A percentile compares a stretch with the other conserved stretches of the same genome.
Conservation (phyloP, 2,113 vertebrate species). For the Epinephelus lanceolatus region DNA sequence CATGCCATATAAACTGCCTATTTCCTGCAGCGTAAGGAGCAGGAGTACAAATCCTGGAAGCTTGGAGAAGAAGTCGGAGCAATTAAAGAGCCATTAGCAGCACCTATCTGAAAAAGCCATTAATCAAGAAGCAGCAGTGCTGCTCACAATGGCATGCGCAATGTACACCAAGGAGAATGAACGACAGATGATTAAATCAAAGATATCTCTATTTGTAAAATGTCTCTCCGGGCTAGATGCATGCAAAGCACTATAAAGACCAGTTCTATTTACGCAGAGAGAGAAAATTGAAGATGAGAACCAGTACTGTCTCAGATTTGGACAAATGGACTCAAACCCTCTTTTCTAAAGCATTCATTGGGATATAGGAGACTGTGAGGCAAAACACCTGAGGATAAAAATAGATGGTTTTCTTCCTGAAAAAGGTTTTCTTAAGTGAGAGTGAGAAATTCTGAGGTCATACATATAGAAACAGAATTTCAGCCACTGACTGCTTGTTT, state of each 20-base stretch:
- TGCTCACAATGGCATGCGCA: conserved; percentile 67
- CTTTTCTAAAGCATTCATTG: not conserved
- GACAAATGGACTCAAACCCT: conserved; percentile 25
- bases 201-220: conserved; percentile 72
- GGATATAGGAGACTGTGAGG: not conserved
- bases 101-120: conserved; percentile 80
- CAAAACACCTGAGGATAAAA: not conserved
- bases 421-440: not conserved
- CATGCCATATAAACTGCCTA: conserved; percentile 26
- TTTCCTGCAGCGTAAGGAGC: conserved; percentile 49
- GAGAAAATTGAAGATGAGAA: conserved; percentile 26
- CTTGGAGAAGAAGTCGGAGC: conserved; percentile 73
- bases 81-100: conserved; percentile 85
- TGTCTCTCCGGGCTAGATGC: conserved; percentile 47
- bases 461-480: not conserved
- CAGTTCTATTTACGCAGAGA: conserved; percentile 37
- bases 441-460: not conserved
- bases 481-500: not conserved
- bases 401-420: not conserved
- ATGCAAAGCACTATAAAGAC: conserved; percentile 22
- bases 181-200: conserved; percentile 69
- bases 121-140: conserved; percentile 76
- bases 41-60: conserved; percentile 58
- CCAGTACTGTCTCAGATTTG: not conserved
- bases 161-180: conserved; percentile 65